A percentile compares a stretch with the other conserved stretches of the same genome.
phyloP scores from a whole-genome alignment of 2,113 vertebrate genomes.

The Misgurnus mizolepis region DNA sequence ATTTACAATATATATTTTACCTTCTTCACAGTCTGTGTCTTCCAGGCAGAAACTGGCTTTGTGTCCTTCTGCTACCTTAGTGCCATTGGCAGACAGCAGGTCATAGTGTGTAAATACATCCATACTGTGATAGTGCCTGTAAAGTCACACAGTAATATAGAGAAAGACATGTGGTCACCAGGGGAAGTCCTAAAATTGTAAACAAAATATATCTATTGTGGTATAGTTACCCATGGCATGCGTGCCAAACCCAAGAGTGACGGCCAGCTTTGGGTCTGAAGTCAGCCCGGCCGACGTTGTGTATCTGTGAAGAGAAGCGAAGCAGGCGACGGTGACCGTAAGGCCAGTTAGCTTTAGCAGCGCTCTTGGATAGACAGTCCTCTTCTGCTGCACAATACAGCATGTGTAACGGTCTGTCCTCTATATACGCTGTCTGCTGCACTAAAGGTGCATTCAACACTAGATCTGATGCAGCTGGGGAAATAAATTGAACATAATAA shows the following conservation, averaged over 20 bases:
- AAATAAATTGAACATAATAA: not conserved
- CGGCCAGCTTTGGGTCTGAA: conserved; percentile 95
- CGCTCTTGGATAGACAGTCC: conserved; percentile 89
- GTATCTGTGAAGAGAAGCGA: conserved; percentile 97
- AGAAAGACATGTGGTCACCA: not conserved
- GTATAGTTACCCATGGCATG: conserved; percentile 87
- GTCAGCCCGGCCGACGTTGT: conserved; percentile 92
- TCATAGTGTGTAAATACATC: conserved; percentile 98
- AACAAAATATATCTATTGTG: not conserved
- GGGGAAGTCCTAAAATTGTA: no score
- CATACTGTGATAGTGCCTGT: conserved; percentile 99
- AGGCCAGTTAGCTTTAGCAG: conserved; percentile 92
- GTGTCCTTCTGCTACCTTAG: conserved; percentile 94
- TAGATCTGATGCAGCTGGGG: conserved; percentile 89
- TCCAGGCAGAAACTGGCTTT: conserved; percentile 99
- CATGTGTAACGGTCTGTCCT: conserved; percentile 97
- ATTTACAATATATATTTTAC: conserved; percentile 67
- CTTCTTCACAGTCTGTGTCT: conserved; percentile 90
- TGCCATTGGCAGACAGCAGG: conserved; percentile 87
- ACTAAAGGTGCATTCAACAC: conserved; percentile 87
- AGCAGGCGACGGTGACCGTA: conserved; percentile 95
- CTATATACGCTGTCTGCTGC: conserved; percentile 93
- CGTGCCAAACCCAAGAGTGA: conserved; percentile 99
- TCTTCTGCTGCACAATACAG: conserved; percentile 95
- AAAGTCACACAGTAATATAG: conserved; percentile 6